Conservation (phyloP, 2,113 vertebrate species). For the Carassius gibelio region DNA sequence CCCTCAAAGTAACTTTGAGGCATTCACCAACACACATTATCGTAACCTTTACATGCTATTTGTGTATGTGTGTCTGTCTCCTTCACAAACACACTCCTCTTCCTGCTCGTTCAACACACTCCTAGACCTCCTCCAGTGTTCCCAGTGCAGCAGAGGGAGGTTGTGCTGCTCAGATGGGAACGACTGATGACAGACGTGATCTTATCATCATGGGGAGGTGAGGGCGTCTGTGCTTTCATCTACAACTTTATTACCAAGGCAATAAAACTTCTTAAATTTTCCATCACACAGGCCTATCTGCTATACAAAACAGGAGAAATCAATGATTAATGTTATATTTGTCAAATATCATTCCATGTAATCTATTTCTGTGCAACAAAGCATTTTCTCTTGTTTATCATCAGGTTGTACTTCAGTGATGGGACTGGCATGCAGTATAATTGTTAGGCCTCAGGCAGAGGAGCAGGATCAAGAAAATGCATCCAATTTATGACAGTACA, state of each 20-base stretch:
- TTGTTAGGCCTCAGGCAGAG: background rate
- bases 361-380: background rate
- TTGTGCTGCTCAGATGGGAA: constrained; percentile 35
- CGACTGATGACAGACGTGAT: constrained; percentile 29
- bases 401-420: background rate
- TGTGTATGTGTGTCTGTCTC: background rate
- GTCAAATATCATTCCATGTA: background rate
- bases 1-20: background rate
- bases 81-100: constrained; percentile 7
- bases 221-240: constrained; percentile 49
- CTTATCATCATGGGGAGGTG: constrained; percentile 43
- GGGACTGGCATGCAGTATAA: background rate
- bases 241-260: constrained; percentile 15
- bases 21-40: constrained; percentile 20
- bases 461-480: background rate
- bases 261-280: constrained; percentile 11
- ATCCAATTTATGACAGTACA: background rate
- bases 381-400: background rate
- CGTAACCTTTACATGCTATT: background rate
- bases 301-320: background rate
- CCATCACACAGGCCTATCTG: too few species aligned
- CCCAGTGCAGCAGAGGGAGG: background rate
- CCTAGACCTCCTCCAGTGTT: background rate
- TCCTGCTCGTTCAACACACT: constrained; percentile 1
- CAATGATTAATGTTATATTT: background rate